Evolutionary conservation across 2,797 vertebrate species (phyloP).

Genomic region (Rhodeus uyekii): DNA sequence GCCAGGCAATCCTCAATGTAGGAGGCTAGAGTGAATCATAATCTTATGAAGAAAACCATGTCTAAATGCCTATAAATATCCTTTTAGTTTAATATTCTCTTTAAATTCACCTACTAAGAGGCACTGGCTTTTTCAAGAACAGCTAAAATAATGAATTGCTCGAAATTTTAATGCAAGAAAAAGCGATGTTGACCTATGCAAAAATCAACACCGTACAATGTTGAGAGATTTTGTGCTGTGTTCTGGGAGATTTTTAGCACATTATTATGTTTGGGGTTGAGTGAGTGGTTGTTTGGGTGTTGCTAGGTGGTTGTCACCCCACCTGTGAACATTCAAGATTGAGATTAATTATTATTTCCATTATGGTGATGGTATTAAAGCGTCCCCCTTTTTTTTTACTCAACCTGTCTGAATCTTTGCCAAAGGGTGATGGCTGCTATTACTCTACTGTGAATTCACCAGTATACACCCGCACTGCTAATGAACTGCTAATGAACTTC

Average conservation of each 20-base stretch:
- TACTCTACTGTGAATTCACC: slow-evolving; percentile 12
- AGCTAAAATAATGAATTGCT: neutral
- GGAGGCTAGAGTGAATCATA: slow-evolving; percentile 5
- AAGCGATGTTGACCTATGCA: neutral
- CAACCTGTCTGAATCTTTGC: neutral
- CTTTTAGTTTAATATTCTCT: neutral
- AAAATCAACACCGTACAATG: neutral
- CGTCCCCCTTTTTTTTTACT: neutral
- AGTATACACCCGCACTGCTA: neutral
- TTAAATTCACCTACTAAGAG: neutral
- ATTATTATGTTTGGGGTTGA: neutral
- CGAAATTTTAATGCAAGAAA: neutral
- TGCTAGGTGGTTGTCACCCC: neutral
- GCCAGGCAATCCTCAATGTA: slow-evolving; percentile 3
- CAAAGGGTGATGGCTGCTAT: neutral
- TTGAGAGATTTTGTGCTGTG: too few relatives aligned
- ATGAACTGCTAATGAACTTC: slow-evolving; percentile 11
- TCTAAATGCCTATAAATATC: neutral
- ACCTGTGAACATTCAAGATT: neutral
- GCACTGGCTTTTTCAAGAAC: neutral
- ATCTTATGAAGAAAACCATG: neutral
- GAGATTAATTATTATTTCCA: neutral
- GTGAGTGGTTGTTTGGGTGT: neutral
- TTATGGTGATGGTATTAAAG: neutral
- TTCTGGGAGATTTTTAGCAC: neutral